Conservation (phyloP, 1,140 invertebrate genomes). For the Drosophila insularis region DNA sequence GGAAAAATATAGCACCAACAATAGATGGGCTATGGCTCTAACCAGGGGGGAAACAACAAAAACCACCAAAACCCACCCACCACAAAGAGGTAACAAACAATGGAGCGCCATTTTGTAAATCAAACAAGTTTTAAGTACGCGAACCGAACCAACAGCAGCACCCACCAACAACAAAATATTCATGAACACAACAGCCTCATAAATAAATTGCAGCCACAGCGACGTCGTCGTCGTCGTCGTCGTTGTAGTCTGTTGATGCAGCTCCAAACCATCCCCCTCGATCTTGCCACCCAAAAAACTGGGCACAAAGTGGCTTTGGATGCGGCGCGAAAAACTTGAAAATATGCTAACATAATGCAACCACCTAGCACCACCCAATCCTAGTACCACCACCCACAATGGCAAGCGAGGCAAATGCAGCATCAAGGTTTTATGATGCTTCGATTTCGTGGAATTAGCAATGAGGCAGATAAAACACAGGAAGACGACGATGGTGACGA, state of each 20-base stretch:
- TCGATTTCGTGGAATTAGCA: constrained; percentile 72
- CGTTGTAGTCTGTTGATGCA: constrained; percentile 46
- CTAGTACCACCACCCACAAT: not conserved
- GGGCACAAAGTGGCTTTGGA: constrained; percentile 48
- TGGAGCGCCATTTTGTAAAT: constrained; percentile 51
- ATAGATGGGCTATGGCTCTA: constrained; percentile 37
- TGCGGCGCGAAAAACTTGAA: constrained; percentile 58
- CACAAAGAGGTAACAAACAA: constrained; percentile 32
- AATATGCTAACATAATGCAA: constrained; percentile 66
- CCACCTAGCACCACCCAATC: constrained; percentile 11
- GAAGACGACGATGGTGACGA: not conserved
- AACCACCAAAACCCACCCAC: not conserved
- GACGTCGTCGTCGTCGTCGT: constrained; percentile 18
- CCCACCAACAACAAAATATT: constrained; percentile 46
- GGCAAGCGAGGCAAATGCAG: constrained; percentile 33
- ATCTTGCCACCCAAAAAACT: constrained; percentile 24
- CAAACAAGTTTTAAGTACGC: constrained; percentile 54
- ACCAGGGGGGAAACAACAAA: constrained; percentile 5
- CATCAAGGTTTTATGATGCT: constrained; percentile 66
- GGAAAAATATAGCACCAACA: constrained; percentile 33
- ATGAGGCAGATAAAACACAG: constrained; percentile 42
- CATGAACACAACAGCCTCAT: constrained; percentile 66
- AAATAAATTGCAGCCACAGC: constrained; percentile 62
- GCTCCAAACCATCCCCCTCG: constrained; percentile 23
- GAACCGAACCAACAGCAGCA: constrained; percentile 25